These are phyloP conservation scores for Leucoraja ocellata DNA, from an alignment of 2,797 vertebrate species.

Conservation along the genomic window DNA sequence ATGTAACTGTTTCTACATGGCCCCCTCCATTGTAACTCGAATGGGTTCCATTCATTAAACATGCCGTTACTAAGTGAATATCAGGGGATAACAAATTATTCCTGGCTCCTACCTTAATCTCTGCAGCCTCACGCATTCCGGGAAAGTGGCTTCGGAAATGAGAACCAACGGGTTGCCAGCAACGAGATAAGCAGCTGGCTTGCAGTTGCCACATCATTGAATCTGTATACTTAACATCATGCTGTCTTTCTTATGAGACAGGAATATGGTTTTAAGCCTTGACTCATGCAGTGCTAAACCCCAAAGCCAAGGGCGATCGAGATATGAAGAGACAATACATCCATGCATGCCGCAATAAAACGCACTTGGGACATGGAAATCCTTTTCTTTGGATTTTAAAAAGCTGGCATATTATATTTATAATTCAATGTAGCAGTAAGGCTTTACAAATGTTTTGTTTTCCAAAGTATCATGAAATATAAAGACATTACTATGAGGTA, in stretches of 20 bases:
- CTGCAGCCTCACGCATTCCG: neutral
- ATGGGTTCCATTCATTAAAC: neutral
- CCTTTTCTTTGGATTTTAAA: neutral
- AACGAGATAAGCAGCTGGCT: neutral
- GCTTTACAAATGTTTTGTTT: neutral
- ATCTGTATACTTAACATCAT: slow-evolving; percentile 34
- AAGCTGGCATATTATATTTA: neutral
- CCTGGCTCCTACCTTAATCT: neutral
- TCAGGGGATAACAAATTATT: neutral
- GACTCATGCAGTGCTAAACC: neutral
- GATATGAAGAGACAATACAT: slow-evolving; percentile 9
- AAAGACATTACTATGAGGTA: neutral
- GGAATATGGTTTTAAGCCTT: slow-evolving; percentile 28
- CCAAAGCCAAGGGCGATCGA: slow-evolving; percentile 9
- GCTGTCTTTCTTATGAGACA: slow-evolving; percentile 33
- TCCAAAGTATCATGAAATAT: neutral
- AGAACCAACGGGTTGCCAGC: neutral
- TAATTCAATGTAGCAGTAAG: slow-evolving; percentile 8
- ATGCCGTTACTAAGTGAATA: neutral
- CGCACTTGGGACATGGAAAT: slow-evolving; percentile 16
- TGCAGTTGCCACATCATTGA: slow-evolving; percentile 15
- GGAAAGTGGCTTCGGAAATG: neutral
- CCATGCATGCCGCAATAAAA: neutral
- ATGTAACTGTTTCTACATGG: neutral
- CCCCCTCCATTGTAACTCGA: neutral